Conservation (phyloP, 2,797 vertebrate genomes). For the Rhynchonycteris naso region DNA sequence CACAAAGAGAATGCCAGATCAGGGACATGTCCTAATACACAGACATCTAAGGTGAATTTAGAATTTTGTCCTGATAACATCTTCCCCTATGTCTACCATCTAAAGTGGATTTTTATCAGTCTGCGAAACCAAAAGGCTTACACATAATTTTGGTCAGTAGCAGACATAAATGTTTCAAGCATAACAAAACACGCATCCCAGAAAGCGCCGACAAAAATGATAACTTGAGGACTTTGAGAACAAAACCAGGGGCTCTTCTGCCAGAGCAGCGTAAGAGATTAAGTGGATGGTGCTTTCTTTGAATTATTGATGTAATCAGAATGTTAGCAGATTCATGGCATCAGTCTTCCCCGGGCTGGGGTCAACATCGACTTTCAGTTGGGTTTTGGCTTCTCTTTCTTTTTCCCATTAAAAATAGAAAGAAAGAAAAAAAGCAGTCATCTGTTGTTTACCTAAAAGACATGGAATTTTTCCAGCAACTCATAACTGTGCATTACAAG, state of each 20-base stretch:
- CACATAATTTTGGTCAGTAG: conserved; percentile 79
- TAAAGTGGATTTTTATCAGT: conserved; percentile 63
- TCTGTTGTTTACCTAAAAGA: conserved; percentile 75
- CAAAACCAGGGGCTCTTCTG: conserved; percentile 72
- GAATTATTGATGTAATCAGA: conserved; percentile 86
- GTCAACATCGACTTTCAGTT: conserved; percentile 58
- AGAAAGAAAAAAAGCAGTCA: neutral
- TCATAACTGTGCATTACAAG: conserved; percentile 59
- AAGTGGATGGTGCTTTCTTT: conserved; percentile 79
- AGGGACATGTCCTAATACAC: neutral
- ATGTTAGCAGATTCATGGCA: conserved; percentile 75
- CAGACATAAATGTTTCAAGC: conserved; percentile 75
- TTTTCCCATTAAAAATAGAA: conserved; percentile 11
- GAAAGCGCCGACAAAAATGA: conserved; percentile 77
- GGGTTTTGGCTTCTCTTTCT: conserved; percentile 56
- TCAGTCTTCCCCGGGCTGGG: conserved; percentile 70
- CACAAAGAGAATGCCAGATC: neutral
- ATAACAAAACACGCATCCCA: conserved; percentile 75
- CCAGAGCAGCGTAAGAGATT: conserved; percentile 75
- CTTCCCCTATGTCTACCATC: conserved; percentile 44
- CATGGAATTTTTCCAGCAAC: conserved; percentile 63
- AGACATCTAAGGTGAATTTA: neutral
- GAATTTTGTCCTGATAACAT: neutral
- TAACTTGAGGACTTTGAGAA: conserved; percentile 73
- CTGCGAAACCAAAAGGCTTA: conserved; percentile 66